Evolutionary conservation across 1,140 invertebrate species (phyloP), one percentile per base, ranked within the genome.

Genomic region (Coptotermes formosanus): DNA sequence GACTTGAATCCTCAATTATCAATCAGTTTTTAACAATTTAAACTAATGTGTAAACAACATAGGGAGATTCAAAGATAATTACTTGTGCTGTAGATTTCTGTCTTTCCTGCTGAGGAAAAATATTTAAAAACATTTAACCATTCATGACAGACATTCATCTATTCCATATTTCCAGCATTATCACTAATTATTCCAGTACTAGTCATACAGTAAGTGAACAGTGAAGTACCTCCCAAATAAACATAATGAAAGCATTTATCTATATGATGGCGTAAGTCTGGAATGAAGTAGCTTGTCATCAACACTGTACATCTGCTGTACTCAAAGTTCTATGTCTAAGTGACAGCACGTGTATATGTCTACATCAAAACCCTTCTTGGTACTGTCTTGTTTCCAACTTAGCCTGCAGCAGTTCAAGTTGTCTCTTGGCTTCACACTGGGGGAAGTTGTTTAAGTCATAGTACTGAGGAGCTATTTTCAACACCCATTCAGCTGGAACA

Each of bases 361-460:
- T 48, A 64, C 21, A 83, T 86, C 85, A 97, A 92, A 96, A 97
- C 85, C 96, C 96, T 92, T 97, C 95, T 91, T 97, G 96, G 92
- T 94, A 98, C 87, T 96, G 95, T 90, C 96, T 95, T 11, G 96
- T 96, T 88, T 98, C 97, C 90, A 98, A 91, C 88, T 96, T 94
- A 81, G 94, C 93, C 89, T 96, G 96, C 82, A 98, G 92, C 82
- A 96, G 92, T 93, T 98, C 97, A 87, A 99, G 91, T 90, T 99
- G 97, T 87, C 98, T 91, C 89, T 98, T 97, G 1, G 98, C 98
- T 92, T 99, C 98, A 91, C 98, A 99, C 89, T 97, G 95, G 14
- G 99, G 98, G 92, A 99, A 99, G 91, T 99, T 99, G 89, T 95
- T 94, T 90, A 99, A 93, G 90, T 99, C 99, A 90, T 99, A 99